Percentiles rank a stretch among this genome's conserved stretches.
Evolutionary conservation across 2,888 invertebrate genomes (phyloP).

Genomic region (Chironomus riparius): DNA sequence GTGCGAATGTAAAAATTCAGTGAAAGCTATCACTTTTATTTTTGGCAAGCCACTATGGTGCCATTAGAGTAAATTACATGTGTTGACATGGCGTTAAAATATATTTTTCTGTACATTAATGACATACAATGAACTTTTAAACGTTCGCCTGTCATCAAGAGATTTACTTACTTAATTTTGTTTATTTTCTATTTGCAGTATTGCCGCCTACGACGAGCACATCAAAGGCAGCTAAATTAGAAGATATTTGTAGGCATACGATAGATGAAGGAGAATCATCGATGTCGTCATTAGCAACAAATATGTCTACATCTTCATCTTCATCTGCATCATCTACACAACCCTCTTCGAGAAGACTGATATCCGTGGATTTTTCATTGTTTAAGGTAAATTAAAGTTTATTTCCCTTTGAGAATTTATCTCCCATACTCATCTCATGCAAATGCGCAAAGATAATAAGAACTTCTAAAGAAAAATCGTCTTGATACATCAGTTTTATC

Average conservation of each 20-base stretch:
- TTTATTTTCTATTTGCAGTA: neutral
- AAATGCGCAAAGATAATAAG: too few species aligned
- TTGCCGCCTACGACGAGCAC: constrained; percentile 16
- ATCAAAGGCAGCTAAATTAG: constrained; percentile 1
- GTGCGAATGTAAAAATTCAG: neutral
- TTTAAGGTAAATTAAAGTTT: constrained; percentile 49
- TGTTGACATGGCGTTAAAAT: neutral
- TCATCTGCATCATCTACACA: neutral
- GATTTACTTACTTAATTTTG: neutral
- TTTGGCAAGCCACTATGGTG: neutral
- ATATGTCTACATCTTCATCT: neutral
- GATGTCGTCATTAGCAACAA: neutral
- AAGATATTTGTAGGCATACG: neutral
- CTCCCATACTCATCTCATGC: too few species aligned
- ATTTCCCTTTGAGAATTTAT: neutral
- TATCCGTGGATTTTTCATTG: constrained; percentile 76
- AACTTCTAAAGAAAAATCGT: too few species aligned
- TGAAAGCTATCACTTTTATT: neutral
- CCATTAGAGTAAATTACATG: neutral
- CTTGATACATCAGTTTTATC: too few species aligned
- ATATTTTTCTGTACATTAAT: neutral
- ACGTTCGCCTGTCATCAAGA: neutral
- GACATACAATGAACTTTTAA: neutral
- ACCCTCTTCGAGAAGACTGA: constrained; percentile 54
- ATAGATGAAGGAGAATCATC: constrained; percentile 14